Evolutionary conservation across 2,797 vertebrate species (phyloP).

Genomic region (Chloroceryle amazona): DNA sequence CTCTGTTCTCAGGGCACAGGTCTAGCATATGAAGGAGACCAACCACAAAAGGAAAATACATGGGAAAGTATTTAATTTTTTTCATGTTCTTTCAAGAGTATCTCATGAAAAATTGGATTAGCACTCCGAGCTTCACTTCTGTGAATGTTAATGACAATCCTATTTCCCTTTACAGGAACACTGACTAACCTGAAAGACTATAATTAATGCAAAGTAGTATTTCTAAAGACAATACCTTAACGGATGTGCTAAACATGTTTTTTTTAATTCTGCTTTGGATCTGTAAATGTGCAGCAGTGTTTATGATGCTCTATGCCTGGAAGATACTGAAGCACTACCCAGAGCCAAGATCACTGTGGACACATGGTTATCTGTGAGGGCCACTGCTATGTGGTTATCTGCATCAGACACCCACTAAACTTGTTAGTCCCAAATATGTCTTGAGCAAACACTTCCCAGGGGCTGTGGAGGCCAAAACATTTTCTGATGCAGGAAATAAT

Average conservation of each 20-base stretch:
- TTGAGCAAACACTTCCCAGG: not conserved
- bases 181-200: not conserved
- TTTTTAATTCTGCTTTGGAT: not conserved
- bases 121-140: not conserved
- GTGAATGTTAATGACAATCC: not conserved
- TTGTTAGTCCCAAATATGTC: not conserved
- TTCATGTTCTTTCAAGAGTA: not conserved
- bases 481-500: not conserved
- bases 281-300: not conserved
- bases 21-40: not conserved
- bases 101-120: conserved; percentile 7
- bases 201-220: not conserved
- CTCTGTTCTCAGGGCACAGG: not conserved
- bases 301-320: not conserved
- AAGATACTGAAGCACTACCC: not conserved
- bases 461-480: not conserved
- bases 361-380: not conserved
- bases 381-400: not conserved
- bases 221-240: conserved; percentile 30
- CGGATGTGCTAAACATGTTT: not conserved
- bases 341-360: not conserved
- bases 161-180: not conserved
- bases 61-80: not conserved
- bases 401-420: not conserved
- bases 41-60: not conserved